Percentiles rank a stretch among this genome's conserved stretches.
These are phyloP conservation scores for Gallinago stenura DNA, from an alignment of 2,797 vertebrate genomes.

Conservation along the genomic window DNA sequence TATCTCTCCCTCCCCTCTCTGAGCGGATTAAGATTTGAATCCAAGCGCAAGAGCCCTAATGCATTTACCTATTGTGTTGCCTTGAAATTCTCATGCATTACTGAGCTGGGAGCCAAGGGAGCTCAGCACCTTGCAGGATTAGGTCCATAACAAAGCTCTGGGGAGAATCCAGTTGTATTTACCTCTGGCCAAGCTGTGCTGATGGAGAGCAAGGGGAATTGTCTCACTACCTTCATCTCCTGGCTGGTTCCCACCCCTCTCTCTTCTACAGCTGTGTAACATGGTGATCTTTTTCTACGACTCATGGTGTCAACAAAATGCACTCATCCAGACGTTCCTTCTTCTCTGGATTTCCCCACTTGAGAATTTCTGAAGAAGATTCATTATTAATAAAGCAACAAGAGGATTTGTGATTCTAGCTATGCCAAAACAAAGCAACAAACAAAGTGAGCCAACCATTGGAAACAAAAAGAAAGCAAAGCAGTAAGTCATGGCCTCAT, in stretches of 20 bases:
- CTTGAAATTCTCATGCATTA: neutral
- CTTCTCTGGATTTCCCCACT: neutral
- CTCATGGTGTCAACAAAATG: neutral
- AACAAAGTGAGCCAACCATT: neutral
- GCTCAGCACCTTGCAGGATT: neutral
- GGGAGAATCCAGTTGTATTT: neutral
- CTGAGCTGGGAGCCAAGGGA: neutral
- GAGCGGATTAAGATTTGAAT: neutral
- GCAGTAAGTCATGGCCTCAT: conserved; percentile 17
- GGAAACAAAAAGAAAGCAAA: neutral
- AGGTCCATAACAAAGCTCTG: neutral
- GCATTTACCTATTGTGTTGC: neutral
- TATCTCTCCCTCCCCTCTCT: neutral
- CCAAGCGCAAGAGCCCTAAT: neutral
- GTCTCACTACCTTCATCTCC: neutral
- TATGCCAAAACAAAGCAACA: neutral
- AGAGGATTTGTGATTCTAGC: neutral
- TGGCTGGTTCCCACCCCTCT: neutral
- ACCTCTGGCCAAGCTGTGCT: neutral
- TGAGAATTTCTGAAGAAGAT: neutral
- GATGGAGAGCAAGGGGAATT: neutral
- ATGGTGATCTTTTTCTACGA: neutral
- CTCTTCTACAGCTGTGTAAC: neutral
- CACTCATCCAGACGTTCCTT: neutral
- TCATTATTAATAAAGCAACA: neutral